These are phyloP conservation scores for Eolophus roseicapilla DNA, from an alignment of 2,113 vertebrate genomes.

Conservation along the genomic window DNA sequence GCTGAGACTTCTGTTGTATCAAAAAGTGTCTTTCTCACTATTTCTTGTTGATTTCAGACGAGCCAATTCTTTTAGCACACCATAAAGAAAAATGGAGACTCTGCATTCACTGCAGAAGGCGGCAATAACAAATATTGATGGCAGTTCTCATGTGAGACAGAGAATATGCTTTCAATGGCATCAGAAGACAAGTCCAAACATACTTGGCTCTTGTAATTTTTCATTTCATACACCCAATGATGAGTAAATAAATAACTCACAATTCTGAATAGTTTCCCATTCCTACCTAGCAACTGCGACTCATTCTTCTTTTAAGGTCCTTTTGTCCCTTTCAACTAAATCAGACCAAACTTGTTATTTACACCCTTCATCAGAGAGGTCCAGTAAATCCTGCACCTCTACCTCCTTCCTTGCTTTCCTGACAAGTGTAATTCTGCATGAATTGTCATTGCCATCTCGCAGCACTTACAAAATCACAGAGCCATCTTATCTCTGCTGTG, in stretches of 20 bases:
- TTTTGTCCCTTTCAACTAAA: background rate
- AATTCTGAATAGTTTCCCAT: background rate
- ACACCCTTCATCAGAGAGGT: rapidly evolving
- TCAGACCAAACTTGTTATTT: background rate
- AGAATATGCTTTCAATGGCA: background rate
- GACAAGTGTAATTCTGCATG: background rate
- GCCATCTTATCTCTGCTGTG: background rate
- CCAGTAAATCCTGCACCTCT: background rate
- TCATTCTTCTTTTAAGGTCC: background rate
- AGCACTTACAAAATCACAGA: background rate
- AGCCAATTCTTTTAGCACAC: background rate
- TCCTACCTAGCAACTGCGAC: background rate
- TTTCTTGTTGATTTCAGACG: background rate
- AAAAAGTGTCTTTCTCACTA: background rate
- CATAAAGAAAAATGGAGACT: background rate
- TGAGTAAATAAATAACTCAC: background rate
- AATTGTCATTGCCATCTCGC: background rate
- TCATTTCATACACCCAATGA: background rate
- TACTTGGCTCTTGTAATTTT: background rate
- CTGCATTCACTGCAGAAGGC: background rate
- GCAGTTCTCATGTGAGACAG: background rate
- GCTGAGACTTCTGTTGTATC: background rate
- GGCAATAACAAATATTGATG: background rate
- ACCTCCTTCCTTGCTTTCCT: background rate
- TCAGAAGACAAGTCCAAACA: background rate